These are phyloP conservation scores for Vespertilio murinus DNA, from an alignment of 2,797 vertebrate genomes.

Conservation along the genomic window DNA sequence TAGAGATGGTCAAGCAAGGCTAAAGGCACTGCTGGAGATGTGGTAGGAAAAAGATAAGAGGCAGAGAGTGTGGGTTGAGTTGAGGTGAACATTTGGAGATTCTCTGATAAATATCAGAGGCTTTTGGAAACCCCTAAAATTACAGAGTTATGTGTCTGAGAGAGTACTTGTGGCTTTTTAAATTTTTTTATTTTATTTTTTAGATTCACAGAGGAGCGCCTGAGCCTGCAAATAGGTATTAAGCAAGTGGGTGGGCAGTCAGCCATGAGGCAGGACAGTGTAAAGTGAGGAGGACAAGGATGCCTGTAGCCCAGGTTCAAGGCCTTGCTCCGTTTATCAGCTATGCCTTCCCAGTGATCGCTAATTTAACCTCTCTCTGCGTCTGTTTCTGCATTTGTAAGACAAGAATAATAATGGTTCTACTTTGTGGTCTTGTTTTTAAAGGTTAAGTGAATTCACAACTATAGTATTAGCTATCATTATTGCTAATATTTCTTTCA, in stretches of 20 bases:
- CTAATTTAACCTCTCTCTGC: not conserved
- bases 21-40: not conserved
- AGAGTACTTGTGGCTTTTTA: not conserved
- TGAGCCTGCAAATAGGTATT: not conserved
- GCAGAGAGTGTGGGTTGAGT: not conserved
- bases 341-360: rapidly evolving
- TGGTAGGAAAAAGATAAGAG: not conserved
- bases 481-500: not conserved
- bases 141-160: not conserved
- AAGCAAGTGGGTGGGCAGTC: not conserved
- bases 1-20: not conserved
- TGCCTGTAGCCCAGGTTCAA: not conserved
- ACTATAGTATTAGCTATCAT: not conserved
- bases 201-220: not conserved
- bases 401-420: not conserved
- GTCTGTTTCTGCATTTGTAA: not conserved
- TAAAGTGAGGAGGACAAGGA: not conserved
- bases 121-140: not conserved
- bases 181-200: too few relatives aligned
- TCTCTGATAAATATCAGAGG: not conserved
- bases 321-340: not conserved
- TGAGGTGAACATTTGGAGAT: not conserved
- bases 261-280: not conserved
- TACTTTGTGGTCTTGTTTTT: not conserved
- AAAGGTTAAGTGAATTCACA: not conserved